Evolutionary conservation across 2,797 vertebrate species (phyloP).

Genomic region (Tenualosa thibaudeaui): DNA sequence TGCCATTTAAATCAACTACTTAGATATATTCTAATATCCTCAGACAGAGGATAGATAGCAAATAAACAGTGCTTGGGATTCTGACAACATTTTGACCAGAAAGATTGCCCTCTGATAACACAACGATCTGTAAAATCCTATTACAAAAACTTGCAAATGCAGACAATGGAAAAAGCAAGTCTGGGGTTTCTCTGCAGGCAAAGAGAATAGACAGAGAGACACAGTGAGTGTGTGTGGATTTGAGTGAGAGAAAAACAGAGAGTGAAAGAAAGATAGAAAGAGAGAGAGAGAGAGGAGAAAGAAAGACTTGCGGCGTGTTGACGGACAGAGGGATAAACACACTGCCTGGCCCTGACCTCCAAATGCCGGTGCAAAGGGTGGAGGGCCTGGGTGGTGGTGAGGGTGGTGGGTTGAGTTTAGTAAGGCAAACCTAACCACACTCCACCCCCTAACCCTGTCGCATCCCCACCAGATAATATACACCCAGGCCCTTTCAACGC

Average conservation of each 20-base stretch:
- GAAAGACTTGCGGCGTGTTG: slow-evolving; percentile 66
- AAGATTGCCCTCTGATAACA: not conserved
- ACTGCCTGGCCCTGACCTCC: slow-evolving; percentile 73
- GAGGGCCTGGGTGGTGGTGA: slow-evolving; percentile 61
- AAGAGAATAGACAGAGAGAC: not conserved
- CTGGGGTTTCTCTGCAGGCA: not conserved
- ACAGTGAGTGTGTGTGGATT: not conserved
- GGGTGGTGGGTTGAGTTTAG: slow-evolving; percentile 64
- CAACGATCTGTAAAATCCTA: not conserved
- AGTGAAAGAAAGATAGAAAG: slow-evolving; percentile 34
- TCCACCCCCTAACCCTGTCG: slow-evolving; percentile 43
- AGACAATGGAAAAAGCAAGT: not conserved
- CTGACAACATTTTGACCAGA: not conserved
- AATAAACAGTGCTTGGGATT: not conserved
- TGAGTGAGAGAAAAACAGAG: not conserved
- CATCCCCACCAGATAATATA: slow-evolving; percentile 78
- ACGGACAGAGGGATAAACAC: slow-evolving; percentile 75
- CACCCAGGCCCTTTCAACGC: slow-evolving; percentile 75
- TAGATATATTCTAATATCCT: not conserved
- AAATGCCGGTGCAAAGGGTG: slow-evolving; percentile 60
- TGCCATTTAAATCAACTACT: not conserved
- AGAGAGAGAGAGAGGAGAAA: slow-evolving; percentile 44
- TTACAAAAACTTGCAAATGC: not conserved
- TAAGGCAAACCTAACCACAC: slow-evolving; percentile 11
- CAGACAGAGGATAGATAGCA: not conserved